These are phyloP conservation scores for Crossocerus cetratus DNA, from an alignment of 2,888 invertebrate species.

Conservation along the genomic window DNA sequence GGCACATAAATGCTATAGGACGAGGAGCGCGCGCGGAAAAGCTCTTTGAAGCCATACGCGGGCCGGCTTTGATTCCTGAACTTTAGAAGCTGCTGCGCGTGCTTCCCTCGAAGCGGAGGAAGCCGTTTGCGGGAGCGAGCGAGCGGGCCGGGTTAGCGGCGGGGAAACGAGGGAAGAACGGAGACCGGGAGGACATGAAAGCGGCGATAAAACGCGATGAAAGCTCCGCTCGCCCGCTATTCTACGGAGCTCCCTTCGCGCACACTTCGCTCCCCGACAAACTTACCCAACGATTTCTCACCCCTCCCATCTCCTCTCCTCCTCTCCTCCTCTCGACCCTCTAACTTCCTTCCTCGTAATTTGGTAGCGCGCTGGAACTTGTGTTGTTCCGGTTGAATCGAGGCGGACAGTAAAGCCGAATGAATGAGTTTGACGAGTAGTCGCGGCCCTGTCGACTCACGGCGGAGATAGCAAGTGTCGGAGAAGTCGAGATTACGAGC, in stretches of 20 bases:
- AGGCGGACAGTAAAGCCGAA: too few species aligned
- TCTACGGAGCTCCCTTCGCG: not conserved
- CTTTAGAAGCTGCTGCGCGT: slow-evolving; percentile 51
- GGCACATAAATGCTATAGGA: slow-evolving; percentile 7
- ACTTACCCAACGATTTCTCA: not conserved
- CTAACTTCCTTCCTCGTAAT: too few species aligned
- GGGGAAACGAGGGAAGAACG: not conserved
- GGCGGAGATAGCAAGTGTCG: too few species aligned
- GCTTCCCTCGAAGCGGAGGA: not conserved
- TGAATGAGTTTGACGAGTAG: too few species aligned
- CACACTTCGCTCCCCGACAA: slow-evolving; percentile 7
- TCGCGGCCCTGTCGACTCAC: too few species aligned
- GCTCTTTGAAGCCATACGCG: slow-evolving; percentile 57
- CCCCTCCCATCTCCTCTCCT: not conserved
- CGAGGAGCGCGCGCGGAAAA: slow-evolving; percentile 45
- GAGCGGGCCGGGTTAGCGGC: not conserved
- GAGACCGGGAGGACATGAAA: slow-evolving; percentile 1
- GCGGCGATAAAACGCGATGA: slow-evolving; percentile 26
- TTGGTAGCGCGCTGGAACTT: too few species aligned
- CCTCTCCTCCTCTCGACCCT: not conserved
- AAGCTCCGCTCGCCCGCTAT: not conserved
- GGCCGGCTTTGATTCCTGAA: slow-evolving; percentile 57
- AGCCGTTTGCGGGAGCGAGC: not conserved
- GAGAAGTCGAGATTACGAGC: too few species aligned
- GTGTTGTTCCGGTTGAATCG: too few species aligned